phyloP scores from a whole-genome alignment of 1,140 invertebrate genomes.

The Halesus radiatus region DNA sequence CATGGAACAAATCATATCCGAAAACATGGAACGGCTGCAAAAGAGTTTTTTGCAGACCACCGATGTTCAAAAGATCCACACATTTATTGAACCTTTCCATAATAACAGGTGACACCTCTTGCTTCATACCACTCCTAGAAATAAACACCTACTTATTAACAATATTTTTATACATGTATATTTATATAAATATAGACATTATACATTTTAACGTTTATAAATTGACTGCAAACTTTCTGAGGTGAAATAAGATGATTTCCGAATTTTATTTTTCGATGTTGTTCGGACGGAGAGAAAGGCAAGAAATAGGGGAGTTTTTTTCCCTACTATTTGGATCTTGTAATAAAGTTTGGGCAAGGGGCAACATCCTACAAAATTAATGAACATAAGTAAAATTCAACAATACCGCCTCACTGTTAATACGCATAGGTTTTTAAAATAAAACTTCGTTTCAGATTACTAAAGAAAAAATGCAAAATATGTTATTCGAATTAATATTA shows the following conservation, averaged over 20 bases:
- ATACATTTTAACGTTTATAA: neutral
- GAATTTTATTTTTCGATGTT: no score
- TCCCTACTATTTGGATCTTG: neutral
- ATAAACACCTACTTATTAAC: neutral
- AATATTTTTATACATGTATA: neutral
- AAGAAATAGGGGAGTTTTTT: no score
- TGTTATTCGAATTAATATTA: neutral
- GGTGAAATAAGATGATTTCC: neutral
- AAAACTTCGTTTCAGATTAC: no score
- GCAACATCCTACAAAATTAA: neutral
- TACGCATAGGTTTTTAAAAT: no score
- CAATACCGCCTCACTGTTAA: no score
- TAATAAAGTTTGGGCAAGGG: neutral
- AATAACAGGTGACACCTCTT: constrained; percentile 19
- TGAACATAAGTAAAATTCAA: no score
- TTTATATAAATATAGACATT: neutral
- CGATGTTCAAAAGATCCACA: constrained; percentile 69
- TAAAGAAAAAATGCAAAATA: no score
- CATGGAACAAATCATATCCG: constrained; percentile 76
- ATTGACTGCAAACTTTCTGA: neutral
- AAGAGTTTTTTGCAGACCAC: constrained; percentile 59
- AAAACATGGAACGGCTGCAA: constrained; percentile 73
- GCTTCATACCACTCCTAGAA: constrained; percentile 42
- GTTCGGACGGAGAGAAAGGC: neutral
- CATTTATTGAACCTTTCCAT: constrained; percentile 65